These are phyloP conservation scores for Conistra vaccinii DNA, from an alignment of 2,888 invertebrate species.

Conservation along the genomic window DNA sequence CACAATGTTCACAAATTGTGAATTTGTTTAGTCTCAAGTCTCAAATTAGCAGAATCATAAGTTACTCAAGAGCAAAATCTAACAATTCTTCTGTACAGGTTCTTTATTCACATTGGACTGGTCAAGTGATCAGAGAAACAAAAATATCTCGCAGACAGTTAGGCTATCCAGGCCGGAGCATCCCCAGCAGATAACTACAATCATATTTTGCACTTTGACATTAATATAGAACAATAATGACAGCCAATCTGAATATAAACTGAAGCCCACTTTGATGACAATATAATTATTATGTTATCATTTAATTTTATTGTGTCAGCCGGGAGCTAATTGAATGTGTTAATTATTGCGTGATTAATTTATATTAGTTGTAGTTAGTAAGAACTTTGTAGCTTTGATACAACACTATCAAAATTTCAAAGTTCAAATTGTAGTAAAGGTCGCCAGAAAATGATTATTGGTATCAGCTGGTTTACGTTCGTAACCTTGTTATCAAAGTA, in stretches of 20 bases:
- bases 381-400: slow-evolving; percentile 17
- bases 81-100: neutral
- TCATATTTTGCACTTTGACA: slow-evolving; percentile 55
- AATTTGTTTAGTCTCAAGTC: too few relatives aligned
- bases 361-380: slow-evolving; percentile 2
- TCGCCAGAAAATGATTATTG: neutral
- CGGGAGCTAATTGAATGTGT: slow-evolving; percentile 32
- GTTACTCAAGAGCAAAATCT: neutral
- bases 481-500: too few relatives aligned
- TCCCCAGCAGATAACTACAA: slow-evolving; percentile 39
- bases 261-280: slow-evolving; percentile 30
- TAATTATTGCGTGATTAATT: slow-evolving; percentile 36
- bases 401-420: neutral
- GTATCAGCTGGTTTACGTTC: slow-evolving; percentile 4
- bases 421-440: neutral
- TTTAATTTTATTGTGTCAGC: slow-evolving; percentile 26
- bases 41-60: too few relatives aligned
- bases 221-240: slow-evolving; percentile 36
- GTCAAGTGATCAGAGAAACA: neutral
- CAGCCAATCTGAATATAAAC: slow-evolving; percentile 38
- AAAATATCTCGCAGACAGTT: slow-evolving; percentile 29
- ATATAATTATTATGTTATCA: slow-evolving; percentile 43
- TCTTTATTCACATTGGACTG: neutral
- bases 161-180: slow-evolving; percentile 2
- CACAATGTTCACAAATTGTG: too few relatives aligned